Evolutionary conservation across 2,888 invertebrate genomes (phyloP).

Genomic region (Meiosimyza decipiens): DNA sequence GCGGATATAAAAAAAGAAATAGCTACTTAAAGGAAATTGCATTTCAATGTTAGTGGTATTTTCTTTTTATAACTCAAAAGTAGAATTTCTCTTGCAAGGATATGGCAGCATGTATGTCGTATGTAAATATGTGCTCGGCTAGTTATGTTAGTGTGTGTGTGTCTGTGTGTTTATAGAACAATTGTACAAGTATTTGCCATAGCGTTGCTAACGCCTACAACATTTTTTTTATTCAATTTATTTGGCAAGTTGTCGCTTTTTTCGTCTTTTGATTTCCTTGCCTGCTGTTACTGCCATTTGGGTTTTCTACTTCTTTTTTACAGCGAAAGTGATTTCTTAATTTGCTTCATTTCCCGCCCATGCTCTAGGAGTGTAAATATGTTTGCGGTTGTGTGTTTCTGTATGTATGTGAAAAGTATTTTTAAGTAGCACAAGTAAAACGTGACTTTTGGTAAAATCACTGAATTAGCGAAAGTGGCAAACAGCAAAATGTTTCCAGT

Average conservation of each 20-base stretch:
- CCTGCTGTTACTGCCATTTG: not conserved
- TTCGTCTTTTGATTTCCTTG: not conserved
- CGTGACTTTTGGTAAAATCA: constrained; percentile 31
- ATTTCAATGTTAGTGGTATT: constrained; percentile 37
- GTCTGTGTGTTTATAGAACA: not conserved
- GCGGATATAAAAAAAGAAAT: not conserved
- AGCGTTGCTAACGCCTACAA: not conserved
- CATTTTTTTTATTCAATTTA: constrained; percentile 21
- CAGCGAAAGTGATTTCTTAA: constrained; percentile 61
- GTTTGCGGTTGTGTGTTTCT: too few relatives aligned
- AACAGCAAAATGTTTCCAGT: not conserved
- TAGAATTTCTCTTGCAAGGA: constrained; percentile 6
- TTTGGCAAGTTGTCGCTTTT: constrained; percentile 33
- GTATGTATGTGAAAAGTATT: too few relatives aligned
- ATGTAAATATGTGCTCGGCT: not conserved
- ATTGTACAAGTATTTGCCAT: constrained; percentile 12
- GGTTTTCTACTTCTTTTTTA: not conserved
- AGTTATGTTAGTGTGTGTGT: not conserved
- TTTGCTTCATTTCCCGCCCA: constrained; percentile 46
- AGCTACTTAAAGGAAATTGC: constrained; percentile 33
- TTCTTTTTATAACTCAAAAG: not conserved
- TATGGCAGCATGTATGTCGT: not conserved
- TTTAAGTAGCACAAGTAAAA: constrained; percentile 5
- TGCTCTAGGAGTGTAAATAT: not conserved
- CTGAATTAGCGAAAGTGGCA: constrained; percentile 12